Conservation (phyloP, 1,140 invertebrate genomes). For the Cotesia glomerata region DNA sequence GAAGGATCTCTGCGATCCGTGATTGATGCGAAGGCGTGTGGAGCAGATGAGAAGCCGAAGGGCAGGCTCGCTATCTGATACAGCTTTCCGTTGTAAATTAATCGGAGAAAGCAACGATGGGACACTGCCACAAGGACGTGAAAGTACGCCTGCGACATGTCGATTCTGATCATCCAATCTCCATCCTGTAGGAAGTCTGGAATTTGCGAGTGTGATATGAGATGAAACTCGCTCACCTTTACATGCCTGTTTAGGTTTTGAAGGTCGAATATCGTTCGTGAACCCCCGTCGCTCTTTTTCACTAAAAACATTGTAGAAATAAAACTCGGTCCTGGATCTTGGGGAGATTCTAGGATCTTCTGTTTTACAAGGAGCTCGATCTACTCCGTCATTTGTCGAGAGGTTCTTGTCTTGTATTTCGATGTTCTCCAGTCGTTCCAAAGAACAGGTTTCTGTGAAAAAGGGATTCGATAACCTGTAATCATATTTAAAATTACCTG, state of each 20-base stretch:
- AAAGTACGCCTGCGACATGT: slow-evolving; percentile 48
- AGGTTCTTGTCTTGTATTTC: slow-evolving; percentile 33
- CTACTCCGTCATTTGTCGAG: slow-evolving; percentile 34
- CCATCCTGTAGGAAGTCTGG: slow-evolving; percentile 41
- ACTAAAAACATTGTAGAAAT: slow-evolving; percentile 51
- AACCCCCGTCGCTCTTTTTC: slow-evolving; percentile 28
- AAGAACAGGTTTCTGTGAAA: slow-evolving; percentile 37
- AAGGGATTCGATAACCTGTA: slow-evolving; percentile 38
- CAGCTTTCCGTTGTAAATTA: slow-evolving; percentile 39
- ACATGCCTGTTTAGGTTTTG: slow-evolving; percentile 41
- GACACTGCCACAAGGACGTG: slow-evolving; percentile 41
- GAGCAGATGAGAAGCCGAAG: slow-evolving; percentile 47
- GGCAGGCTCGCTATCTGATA: slow-evolving; percentile 39
- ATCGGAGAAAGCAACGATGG: slow-evolving; percentile 41
- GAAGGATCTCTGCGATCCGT: slow-evolving; percentile 45
- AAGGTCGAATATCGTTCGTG: slow-evolving; percentile 43
- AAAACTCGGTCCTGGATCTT: slow-evolving; percentile 34
- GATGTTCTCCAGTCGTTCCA: slow-evolving; percentile 33
- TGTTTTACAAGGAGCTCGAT: slow-evolving; percentile 30
- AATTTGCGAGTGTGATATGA: slow-evolving; percentile 39
- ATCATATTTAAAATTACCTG: slow-evolving; percentile 38
- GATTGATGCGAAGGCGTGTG: slow-evolving; percentile 44
- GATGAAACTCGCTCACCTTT: slow-evolving; percentile 36
- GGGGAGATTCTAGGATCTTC: slow-evolving; percentile 31
- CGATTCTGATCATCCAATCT: slow-evolving; percentile 48